These are phyloP conservation scores for Parauchenoglanis ngamensis DNA, from an alignment of 2,797 vertebrate species.

Conservation along the genomic window DNA sequence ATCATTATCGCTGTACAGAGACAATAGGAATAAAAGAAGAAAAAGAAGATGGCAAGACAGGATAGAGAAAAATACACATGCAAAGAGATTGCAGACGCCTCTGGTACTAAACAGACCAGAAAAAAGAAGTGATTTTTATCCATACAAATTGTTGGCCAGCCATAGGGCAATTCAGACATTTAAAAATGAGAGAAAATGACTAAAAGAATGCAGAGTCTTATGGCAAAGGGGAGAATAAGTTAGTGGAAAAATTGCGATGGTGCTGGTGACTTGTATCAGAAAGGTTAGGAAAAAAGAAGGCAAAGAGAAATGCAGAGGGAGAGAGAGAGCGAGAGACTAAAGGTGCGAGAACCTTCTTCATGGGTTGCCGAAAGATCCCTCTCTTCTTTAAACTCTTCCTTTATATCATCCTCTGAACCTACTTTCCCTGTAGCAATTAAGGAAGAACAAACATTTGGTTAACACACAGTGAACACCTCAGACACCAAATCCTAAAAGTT, in stretches of 20 bases:
- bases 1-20: neutral
- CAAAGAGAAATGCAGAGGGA: neutral
- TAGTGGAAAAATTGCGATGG: neutral
- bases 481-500: neutral
- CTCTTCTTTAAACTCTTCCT: constrained; percentile 92
- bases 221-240: neutral
- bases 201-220: too few relatives aligned
- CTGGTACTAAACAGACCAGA: constrained; percentile 52
- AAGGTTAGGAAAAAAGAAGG: neutral
- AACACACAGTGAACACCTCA: neutral
- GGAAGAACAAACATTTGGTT: constrained; percentile 17
- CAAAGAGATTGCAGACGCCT: constrained; percentile 33
- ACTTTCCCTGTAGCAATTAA: constrained; percentile 80
- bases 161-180: neutral
- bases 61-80: constrained; percentile 42
- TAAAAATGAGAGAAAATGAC: too few relatives aligned
- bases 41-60: constrained; percentile 32
- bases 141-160: constrained; percentile 63
- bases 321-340: constrained; percentile 40
- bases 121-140: constrained; percentile 52
- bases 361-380: constrained; percentile 83
- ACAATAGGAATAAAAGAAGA: constrained; percentile 17
- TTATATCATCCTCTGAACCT: constrained; percentile 85
- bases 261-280: constrained; percentile 33
- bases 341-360: constrained; percentile 83